Base-by-base conservation (phyloP, 1,140 invertebrate species). In the Hypsibius dujardini region DNA sequence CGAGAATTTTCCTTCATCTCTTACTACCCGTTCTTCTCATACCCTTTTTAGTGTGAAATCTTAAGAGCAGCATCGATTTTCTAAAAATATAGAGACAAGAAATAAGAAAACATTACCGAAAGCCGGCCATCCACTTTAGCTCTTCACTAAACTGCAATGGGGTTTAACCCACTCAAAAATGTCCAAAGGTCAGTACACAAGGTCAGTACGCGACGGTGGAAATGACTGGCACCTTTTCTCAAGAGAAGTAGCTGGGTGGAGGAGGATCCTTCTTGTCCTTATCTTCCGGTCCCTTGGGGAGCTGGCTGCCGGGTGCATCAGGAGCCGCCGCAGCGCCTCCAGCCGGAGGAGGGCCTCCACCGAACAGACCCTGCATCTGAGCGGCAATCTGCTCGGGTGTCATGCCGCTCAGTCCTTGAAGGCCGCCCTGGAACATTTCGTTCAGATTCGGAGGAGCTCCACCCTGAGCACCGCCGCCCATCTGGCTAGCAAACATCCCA, bases 341-440 rank as follows among this genome's bases (percentile, higher is more conserved):
- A 56, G 7, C 50, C 50, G 62, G 62, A 14, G 62, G 62, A 12
- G 12, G 62, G 3, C 45, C 12, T 67, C 62, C 62, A 3, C 62
- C 62, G 42, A 67, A 67, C 7, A 67, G 12, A 3, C 62, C 62
- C 3, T 42, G 62, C 62, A 67, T 67, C 42, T 67, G 62, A 12
- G 12, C 62, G 3, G 62, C 62, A 7, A 67, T 7, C 62, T 67
- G 62, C 42, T 67, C 62, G 12, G 62, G 62, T 42, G 62, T 67
- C 62, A 67, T 14, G 42, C 45, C 45, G 42, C 62, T 42, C 62
- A 56, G 7, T n/a, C 50, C 50, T n/a, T 7, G 50, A 7, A 67
- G 7, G 3, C 7, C 62, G 3, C 62, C 62, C 7, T 3, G 42
- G 7, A 67, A 3, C 7, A 67, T 7, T 7, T 67, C 62, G 12